A percentile compares a stretch with the other conserved stretches of the same genome.
Evolutionary conservation across 2,797 vertebrate species (phyloP).

Genomic region (Anisognathus igniventris): DNA sequence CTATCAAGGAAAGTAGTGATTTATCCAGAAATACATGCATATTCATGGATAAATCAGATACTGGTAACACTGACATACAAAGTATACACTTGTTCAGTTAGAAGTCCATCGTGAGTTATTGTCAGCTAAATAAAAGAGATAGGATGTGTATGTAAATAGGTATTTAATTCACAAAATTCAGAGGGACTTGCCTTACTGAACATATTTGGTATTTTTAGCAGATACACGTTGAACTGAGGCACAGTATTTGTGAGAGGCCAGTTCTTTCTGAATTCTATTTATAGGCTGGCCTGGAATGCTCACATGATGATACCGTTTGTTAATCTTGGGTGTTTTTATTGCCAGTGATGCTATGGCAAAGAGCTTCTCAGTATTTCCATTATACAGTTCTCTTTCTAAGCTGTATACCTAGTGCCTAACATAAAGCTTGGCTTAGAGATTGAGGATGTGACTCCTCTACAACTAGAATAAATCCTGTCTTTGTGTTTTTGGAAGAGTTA

Average conservation of each 20-base stretch:
- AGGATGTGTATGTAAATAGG: background rate
- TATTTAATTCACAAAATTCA: constrained; percentile 6
- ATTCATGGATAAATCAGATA: background rate
- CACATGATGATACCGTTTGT: constrained; percentile 45
- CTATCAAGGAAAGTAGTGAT: background rate
- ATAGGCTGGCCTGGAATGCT: constrained; percentile 44
- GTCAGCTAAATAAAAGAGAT: background rate
- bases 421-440: background rate
- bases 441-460: background rate
- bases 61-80: background rate
- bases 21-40: accelerated
- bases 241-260: background rate
- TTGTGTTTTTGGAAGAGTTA: background rate
- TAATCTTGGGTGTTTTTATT: constrained; percentile 47
- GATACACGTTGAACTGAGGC: background rate
- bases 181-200: background rate
- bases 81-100: background rate
- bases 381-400: background rate
- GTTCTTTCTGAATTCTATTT: constrained; percentile 44
- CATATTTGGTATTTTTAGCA: background rate
- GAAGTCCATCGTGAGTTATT: background rate
- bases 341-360: constrained; percentile 6
- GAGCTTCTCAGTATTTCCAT: constrained; percentile 44
- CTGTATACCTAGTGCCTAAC: background rate
- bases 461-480: background rate